phyloP scores from a whole-genome alignment of 2,888 invertebrate genomes.

The Cryptus armator region DNA sequence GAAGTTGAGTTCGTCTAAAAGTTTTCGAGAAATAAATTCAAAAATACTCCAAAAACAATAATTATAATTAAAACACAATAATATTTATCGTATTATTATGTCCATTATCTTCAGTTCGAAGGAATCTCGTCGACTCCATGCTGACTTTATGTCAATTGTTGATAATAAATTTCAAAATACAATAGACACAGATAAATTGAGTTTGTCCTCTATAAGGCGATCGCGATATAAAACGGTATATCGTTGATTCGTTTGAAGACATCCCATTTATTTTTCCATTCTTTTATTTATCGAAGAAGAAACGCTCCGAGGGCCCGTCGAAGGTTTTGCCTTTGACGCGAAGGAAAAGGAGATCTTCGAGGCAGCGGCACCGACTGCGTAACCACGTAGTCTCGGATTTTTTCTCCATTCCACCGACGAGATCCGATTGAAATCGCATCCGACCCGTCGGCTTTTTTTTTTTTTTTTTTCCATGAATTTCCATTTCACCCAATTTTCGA shows the following conservation, averaged over 20 bases:
- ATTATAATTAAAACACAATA: too few relatives aligned
- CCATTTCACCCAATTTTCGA: constrained; percentile 66
- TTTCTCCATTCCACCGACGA: constrained; percentile 39
- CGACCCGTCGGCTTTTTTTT: constrained; percentile 30
- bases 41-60: too few relatives aligned
- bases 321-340: constrained; percentile 52
- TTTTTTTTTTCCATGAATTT: constrained; percentile 58
- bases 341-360: constrained; percentile 44
- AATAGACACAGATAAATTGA: constrained; percentile 47
- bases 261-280: constrained; percentile 23
- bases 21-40: too few relatives aligned
- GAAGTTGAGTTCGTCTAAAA: too few relatives aligned
- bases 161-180: neutral
- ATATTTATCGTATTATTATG: too few relatives aligned
- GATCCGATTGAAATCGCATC: constrained; percentile 68
- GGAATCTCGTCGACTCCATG: too few relatives aligned
- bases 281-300: constrained; percentile 38
- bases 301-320: constrained; percentile 38
- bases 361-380: constrained; percentile 43
- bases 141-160: neutral
- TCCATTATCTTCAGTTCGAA: too few relatives aligned
- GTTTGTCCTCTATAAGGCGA: constrained; percentile 48
- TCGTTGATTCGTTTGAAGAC: constrained; percentile 51
- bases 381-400: constrained; percentile 54
- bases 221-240: constrained; percentile 47